Conservation (phyloP, 2,113 vertebrate species). For the Ceyx melanurus region DNA sequence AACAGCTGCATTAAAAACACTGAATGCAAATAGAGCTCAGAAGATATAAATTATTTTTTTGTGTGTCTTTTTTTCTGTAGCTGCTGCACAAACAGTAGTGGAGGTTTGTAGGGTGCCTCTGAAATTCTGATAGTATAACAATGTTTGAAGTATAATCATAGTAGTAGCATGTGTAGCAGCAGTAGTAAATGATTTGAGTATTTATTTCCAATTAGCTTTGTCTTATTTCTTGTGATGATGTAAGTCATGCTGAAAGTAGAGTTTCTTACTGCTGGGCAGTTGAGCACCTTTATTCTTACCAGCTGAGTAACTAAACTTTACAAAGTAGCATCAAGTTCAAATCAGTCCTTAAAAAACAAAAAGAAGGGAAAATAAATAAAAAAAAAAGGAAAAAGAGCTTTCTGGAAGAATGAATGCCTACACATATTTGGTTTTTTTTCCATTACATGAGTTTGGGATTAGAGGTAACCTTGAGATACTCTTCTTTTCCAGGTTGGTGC, state of each 20-base stretch:
- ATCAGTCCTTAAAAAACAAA: neutral
- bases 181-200: neutral
- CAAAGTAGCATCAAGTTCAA: neutral
- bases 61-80: neutral
- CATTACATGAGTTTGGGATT: neutral
- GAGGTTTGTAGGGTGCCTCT: neutral
- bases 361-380: neutral
- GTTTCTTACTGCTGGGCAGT: neutral
- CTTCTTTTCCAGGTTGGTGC: conserved; percentile 87
- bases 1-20: neutral
- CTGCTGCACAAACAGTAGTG: neutral
- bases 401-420: neutral
- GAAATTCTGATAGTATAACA: neutral
- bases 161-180: neutral
- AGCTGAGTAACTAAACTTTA: neutral
- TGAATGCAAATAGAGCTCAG: neutral
- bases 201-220: neutral
- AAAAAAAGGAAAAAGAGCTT: neutral
- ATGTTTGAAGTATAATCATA: neutral
- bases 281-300: neutral
- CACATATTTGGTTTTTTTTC: neutral
- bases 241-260: neutral
- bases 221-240: neutral
- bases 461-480: neutral
- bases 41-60: neutral